These are phyloP conservation scores for Meloidogyne exigua DNA, from an alignment of 1,140 invertebrate genomes.

Conservation along the genomic window DNA sequence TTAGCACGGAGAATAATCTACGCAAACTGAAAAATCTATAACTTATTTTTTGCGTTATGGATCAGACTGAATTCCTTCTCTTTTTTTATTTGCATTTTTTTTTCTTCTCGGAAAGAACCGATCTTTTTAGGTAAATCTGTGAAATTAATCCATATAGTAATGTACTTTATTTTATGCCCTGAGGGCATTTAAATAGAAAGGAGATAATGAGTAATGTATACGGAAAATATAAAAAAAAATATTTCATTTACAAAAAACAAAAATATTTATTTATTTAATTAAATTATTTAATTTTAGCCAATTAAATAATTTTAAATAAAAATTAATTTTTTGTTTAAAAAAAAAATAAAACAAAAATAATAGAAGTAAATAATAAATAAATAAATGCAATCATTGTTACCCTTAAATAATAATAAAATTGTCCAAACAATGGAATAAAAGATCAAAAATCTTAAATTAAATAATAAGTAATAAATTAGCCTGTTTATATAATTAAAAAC, in stretches of 20 bases:
- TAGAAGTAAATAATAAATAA: too few species aligned
- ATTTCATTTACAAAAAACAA: too few species aligned
- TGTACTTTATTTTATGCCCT: not conserved
- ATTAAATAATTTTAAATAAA: too few species aligned
- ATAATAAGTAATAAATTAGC: not conserved
- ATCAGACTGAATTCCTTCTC: not conserved
- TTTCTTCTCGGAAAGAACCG: not conserved
- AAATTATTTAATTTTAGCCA: too few species aligned
- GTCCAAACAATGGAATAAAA: not conserved
- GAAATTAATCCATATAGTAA: not conserved
- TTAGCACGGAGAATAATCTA: not conserved
- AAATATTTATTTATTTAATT: too few species aligned
- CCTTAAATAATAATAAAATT: not conserved
- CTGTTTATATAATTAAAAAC: not conserved
- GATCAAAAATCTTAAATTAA: conserved; percentile 1
- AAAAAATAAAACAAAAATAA: too few species aligned
- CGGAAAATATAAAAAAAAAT: too few species aligned
- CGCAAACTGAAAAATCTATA: not conserved
- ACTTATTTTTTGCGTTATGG: not conserved
- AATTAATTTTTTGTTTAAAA: too few species aligned
- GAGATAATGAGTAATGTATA: not conserved
- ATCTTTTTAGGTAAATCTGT: not conserved
- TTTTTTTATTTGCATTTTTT: not conserved
- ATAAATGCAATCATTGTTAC: too few species aligned
- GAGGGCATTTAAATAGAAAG: not conserved